Percentiles rank a stretch among this genome's conserved stretches.
These are phyloP conservation scores for Andrena trimmerana DNA, from an alignment of 2,888 invertebrate species.

Conservation along the genomic window DNA sequence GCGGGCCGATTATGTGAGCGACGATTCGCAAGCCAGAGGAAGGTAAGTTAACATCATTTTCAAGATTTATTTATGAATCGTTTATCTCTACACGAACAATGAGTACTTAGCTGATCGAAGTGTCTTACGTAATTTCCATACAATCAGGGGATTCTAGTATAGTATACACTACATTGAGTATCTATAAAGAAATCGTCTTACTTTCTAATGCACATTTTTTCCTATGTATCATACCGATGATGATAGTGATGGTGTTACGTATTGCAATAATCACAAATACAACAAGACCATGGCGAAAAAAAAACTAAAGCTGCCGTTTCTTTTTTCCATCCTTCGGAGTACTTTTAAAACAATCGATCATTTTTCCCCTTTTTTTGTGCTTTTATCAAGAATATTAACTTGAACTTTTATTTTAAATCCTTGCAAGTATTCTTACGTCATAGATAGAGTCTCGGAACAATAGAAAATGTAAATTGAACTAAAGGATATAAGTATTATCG, in stretches of 20 bases:
- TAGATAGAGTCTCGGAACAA: background rate
- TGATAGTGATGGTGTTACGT: slow-evolving; percentile 62
- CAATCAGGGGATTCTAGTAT: slow-evolving; percentile 67
- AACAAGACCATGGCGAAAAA: slow-evolving; percentile 32
- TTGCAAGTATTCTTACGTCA: slow-evolving; percentile 1
- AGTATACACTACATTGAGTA: slow-evolving; percentile 67
- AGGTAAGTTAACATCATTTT: slow-evolving; percentile 61
- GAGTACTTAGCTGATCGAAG: slow-evolving; percentile 72
- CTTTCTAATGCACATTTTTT: slow-evolving; percentile 75
- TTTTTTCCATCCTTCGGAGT: slow-evolving; percentile 19
- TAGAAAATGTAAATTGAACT: slow-evolving; percentile 12
- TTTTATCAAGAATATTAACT: slow-evolving; percentile 20
- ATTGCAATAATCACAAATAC: slow-evolving; percentile 48
- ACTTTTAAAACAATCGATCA: slow-evolving; percentile 39
- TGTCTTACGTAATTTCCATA: slow-evolving; percentile 64
- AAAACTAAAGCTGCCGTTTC: slow-evolving; percentile 22
- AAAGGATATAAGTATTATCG: slow-evolving; percentile 6
- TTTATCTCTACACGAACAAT: slow-evolving; percentile 78
- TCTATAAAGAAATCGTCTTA: slow-evolving; percentile 77
- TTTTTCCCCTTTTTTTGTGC: slow-evolving; percentile 6
- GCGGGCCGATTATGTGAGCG: background rate
- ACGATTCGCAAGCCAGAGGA: slow-evolving; percentile 5
- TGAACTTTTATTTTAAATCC: background rate
- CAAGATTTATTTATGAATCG: slow-evolving; percentile 82
- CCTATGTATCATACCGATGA: slow-evolving; percentile 61